A percentile compares a stretch with the other conserved stretches of the same genome.
phyloP scores from a whole-genome alignment of 30 jellyfish, hydroid and myxozoan genomes.

The Euphysa ruthae region DNA sequence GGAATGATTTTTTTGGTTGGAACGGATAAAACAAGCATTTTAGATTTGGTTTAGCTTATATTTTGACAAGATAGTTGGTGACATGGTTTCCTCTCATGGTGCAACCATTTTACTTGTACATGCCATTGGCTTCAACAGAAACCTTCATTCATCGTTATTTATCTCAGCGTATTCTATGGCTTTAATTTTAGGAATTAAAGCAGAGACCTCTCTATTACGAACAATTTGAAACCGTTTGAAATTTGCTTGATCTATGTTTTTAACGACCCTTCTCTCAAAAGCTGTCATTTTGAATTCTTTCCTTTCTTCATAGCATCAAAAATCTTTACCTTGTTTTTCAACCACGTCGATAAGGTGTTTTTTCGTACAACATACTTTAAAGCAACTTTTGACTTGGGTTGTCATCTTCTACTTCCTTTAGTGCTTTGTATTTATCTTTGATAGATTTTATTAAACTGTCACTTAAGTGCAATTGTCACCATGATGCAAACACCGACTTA shows the following conservation, averaged over 20 bases:
- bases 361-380: conserved; percentile 1
- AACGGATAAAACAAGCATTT: neutral
- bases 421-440: neutral
- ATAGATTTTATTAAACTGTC: neutral
- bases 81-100: conserved; percentile 5
- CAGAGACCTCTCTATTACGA: conserved; percentile 24
- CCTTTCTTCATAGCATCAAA: conserved; percentile 40
- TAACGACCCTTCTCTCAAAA: conserved; percentile 30
- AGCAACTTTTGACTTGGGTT: conserved; percentile 11
- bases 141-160: neutral
- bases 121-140: no score
- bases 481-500: conserved; percentile 1
- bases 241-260: conserved; percentile 17
- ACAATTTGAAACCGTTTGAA: conserved; percentile 25
- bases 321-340: conserved; percentile 22
- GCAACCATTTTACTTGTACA: neutral
- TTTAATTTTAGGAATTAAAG: conserved; percentile 18
- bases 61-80: neutral
- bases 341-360: conserved; percentile 24
- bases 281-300: conserved; percentile 35
- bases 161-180: conserved; percentile 23
- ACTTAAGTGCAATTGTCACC: neutral
- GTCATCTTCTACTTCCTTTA: conserved; percentile 13
- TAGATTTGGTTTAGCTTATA: neutral
- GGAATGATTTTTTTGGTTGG: neutral